A percentile compares a stretch with the other conserved stretches of the same genome.
phyloP scores from a whole-genome alignment of 2,888 invertebrate genomes.

The Oscheius sp. region DNA sequence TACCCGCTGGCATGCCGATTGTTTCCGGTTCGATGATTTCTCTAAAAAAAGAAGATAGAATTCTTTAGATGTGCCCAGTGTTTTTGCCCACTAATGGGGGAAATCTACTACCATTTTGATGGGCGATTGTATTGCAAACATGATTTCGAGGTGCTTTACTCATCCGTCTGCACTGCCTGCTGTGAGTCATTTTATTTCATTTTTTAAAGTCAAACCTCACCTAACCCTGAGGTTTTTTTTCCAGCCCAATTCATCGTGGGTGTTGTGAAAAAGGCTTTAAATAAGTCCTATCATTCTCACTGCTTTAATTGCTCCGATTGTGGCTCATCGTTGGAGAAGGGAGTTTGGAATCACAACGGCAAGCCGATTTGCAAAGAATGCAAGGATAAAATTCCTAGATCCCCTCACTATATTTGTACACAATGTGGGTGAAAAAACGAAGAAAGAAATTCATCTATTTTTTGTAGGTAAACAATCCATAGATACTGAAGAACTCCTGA shows the following conservation, averaged over 20 bases:
- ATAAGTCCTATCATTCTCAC: conserved; percentile 39
- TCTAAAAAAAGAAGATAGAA: neutral
- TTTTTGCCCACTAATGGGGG: conserved; percentile 94
- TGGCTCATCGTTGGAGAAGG: conserved; percentile 28
- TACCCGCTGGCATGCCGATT: conserved; percentile 19
- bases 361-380: conserved; percentile 38
- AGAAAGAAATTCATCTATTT: neutral
- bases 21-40: conserved; percentile 1
- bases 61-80: conserved; percentile 89
- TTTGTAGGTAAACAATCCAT: conserved; percentile 44
- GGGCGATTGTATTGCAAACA: conserved; percentile 73
- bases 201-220: neutral
- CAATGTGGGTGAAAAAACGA: conserved; percentile 37
- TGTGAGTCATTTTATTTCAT: conserved; percentile 30
- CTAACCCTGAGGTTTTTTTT: neutral
- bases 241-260: conserved; percentile 32
- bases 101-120: conserved; percentile 96
- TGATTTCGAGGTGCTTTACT: conserved; percentile 47
- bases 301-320: conserved; percentile 50
- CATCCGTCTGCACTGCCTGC: conserved; percentile 50
- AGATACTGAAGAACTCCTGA: conserved; percentile 38
- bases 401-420: conserved; percentile 39
- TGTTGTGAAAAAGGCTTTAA: conserved; percentile 39
- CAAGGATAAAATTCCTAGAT: conserved; percentile 37
- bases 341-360: conserved; percentile 33